Evolutionary conservation across 2,888 invertebrate species (phyloP).

Genomic region (Apotomis betuletana): DNA sequence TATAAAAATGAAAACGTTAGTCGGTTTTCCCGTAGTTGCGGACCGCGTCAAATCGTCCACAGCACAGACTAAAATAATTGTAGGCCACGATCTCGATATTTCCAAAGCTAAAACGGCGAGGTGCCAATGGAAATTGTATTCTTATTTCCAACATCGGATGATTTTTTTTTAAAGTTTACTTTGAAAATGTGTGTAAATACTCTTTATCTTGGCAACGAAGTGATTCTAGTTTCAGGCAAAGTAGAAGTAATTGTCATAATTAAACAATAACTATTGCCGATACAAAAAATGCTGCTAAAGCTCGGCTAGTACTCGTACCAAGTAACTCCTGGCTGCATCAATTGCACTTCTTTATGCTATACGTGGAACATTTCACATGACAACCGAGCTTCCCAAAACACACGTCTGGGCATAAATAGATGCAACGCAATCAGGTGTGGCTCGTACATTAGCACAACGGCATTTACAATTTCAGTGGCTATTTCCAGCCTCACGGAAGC

Average conservation of each 20-base stretch:
- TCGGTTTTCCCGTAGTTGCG: neutral
- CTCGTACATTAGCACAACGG: conserved; percentile 49
- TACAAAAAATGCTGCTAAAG: too few relatives aligned
- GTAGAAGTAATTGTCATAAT: too few relatives aligned
- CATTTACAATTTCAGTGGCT: conserved; percentile 48
- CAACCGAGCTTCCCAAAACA: conserved; percentile 57
- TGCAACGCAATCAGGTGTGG: conserved; percentile 51
- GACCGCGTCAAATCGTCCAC: conserved; percentile 6
- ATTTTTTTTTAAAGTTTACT: too few relatives aligned
- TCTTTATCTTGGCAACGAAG: too few relatives aligned
- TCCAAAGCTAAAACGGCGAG: neutral
- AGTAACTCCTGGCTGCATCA: neutral
- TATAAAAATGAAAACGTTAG: conserved; percentile 3
- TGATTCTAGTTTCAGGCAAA: too few relatives aligned
- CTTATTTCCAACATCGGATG: neutral
- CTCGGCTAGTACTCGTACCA: neutral
- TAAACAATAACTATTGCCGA: too few relatives aligned
- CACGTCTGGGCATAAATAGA: conserved; percentile 74
- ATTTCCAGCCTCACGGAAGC: conserved; percentile 59
- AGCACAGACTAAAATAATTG: conserved; percentile 23
- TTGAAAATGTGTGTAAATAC: too few relatives aligned
- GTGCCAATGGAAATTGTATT: neutral
- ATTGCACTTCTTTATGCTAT: neutral
- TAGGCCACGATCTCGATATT: conserved; percentile 19
- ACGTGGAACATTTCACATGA: neutral